Base-by-base conservation (phyloP, 1,140 invertebrate species). In the Aplysia californica region DNA sequence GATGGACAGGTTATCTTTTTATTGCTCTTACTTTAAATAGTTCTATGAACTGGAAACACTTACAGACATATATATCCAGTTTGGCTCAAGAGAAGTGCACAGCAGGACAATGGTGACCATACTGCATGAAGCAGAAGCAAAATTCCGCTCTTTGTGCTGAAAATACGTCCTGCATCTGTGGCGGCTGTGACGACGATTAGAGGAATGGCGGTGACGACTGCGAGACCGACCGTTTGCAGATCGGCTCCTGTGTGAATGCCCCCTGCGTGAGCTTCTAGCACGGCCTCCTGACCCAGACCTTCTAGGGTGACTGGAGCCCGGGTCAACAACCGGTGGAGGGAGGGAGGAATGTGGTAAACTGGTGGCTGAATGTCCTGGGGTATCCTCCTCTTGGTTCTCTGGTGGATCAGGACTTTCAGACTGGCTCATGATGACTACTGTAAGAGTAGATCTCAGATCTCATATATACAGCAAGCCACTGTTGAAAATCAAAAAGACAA, bases 21-120 rank as follows among this genome's bases (percentile, higher is more conserved):
- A 50, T 50, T 50, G 44, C 10, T 50, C 10, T 50, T 50, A 50
- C 10, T 50, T 50, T 50, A 50, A 50, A 50, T 50, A 50, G 44
- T 50, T 50, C n/a, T 6, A 61, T 61, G 26, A 61, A 10, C 18
- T 61, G 10, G 29, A 18, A 61, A 61, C 38, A 39, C 55, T 73
- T 73, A 73, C 55, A 36, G 58, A 44, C 41, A 73, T 38, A 35
- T 59, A 38, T 59, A 73, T 73, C 70, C 70, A 73, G n/a, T 83
- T 78, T 4, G 87, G 86, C 72, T 87, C 86, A 26, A 88, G 74
- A 4, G 87, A 83, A 35, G 85, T 86, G 66, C 86, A 87, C 55
- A 88, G 66, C 2, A 87, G 77, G 2, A 88, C 86, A 75, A 88
- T 87, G 1, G 83, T 70, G 10, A 87, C 71, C 86, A 87, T 87